These are phyloP conservation scores for Bombylius major DNA, from an alignment of 2,888 invertebrate genomes.

Conservation along the genomic window DNA sequence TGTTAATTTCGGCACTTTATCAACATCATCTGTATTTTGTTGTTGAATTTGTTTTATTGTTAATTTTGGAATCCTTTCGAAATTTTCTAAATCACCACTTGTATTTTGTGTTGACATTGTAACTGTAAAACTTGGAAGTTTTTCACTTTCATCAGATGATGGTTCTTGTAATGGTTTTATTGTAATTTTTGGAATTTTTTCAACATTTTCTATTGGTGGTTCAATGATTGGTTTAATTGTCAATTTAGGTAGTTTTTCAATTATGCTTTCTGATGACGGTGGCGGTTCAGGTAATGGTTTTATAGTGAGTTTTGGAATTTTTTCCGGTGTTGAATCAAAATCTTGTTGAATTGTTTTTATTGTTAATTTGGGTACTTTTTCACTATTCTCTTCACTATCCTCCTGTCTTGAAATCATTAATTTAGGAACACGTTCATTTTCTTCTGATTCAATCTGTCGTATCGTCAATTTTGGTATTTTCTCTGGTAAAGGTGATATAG, in stretches of 20 bases:
- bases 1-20: constrained; percentile 32
- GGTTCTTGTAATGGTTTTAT: constrained; percentile 43
- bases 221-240: constrained; percentile 33
- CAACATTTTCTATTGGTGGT: constrained; percentile 24
- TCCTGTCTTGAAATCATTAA: constrained; percentile 7
- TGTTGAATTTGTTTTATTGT: constrained; percentile 6
- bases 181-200: constrained; percentile 39
- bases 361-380: constrained; percentile 20
- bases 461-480: constrained; percentile 28
- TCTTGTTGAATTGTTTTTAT: constrained; percentile 20
- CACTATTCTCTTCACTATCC: not conserved
- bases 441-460: constrained; percentile 15
- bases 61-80: constrained; percentile 6
- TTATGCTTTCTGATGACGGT: not conserved
- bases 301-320: constrained; percentile 26
- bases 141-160: constrained; percentile 13
- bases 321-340: constrained; percentile 16
- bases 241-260: constrained; percentile 22
- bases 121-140: constrained; percentile 29
- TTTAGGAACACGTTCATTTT: constrained; percentile 7
- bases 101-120: not conserved
- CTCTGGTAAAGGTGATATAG: constrained; percentile 18
- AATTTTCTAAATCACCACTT: not conserved
- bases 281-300: constrained; percentile 18
- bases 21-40: constrained; percentile 7